Conservation (phyloP, 2,113 vertebrate genomes). For the Anolis sagrei region DNA sequence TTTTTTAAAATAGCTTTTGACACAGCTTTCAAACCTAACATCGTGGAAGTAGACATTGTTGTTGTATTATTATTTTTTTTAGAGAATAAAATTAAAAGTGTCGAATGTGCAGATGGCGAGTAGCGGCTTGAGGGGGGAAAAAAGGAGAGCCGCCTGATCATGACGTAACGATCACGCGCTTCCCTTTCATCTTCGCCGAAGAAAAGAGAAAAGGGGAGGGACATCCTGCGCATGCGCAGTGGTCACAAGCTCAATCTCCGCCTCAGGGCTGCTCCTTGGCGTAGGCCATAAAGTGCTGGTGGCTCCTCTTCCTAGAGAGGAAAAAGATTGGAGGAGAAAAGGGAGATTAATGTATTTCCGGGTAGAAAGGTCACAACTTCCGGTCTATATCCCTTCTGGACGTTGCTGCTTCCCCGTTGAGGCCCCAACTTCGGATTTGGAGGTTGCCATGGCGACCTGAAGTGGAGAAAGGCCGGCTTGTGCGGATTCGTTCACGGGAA, state of each 20-base stretch:
- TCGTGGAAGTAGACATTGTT: neutral
- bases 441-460: neutral
- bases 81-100: neutral
- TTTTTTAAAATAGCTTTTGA: accelerated
- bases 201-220: no score
- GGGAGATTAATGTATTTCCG: neutral
- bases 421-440: neutral
- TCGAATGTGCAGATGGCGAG: neutral
- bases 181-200: neutral
- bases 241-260: no score
- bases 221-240: neutral
- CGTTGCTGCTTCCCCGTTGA: constrained; percentile 60
- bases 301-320: neutral
- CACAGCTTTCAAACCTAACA: no score
- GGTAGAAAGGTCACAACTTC: constrained; percentile 78
- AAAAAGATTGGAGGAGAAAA: neutral
- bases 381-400: constrained; percentile 78
- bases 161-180: constrained; percentile 19
- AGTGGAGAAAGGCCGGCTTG: neutral
- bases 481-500: neutral
- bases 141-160: neutral
- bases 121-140: neutral
- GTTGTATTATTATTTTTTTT: no score
- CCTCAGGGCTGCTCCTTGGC: neutral
- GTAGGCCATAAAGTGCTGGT: neutral